Percentiles rank a stretch among this genome's conserved stretches.
Conservation (phyloP, 1,140 invertebrate species). For the Heliconius nattereri region DNA sequence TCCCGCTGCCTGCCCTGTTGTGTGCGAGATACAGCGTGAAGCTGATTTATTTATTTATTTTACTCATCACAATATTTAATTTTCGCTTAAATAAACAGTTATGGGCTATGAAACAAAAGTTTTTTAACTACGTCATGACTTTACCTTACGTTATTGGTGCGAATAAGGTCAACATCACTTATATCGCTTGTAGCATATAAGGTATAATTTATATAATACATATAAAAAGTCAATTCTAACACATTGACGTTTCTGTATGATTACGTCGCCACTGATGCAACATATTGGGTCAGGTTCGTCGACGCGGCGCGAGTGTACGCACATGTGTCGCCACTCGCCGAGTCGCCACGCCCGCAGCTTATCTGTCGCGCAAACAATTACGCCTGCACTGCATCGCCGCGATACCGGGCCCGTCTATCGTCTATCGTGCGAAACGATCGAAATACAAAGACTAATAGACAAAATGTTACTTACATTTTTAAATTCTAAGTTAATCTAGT, state of each 20-base stretch:
- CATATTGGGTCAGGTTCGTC: constrained; percentile 12
- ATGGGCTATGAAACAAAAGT: too few relatives aligned
- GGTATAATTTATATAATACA: not conserved
- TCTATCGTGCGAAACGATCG: constrained; percentile 1
- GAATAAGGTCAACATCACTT: not conserved
- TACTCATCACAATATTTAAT: too few relatives aligned
- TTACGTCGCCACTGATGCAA: not conserved
- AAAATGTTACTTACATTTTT: not conserved
- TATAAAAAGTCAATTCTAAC: not conserved
- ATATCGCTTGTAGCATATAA: not conserved
- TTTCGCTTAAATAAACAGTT: too few relatives aligned
- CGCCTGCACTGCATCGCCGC: constrained; percentile 15
- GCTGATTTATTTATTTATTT: too few relatives aligned
- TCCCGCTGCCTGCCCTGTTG: too few relatives aligned
- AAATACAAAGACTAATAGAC: too few relatives aligned
- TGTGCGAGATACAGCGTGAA: too few relatives aligned
- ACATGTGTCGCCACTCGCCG: not conserved
- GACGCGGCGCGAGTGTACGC: not conserved
- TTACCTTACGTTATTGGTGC: not conserved
- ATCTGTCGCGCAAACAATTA: constrained; percentile 36
- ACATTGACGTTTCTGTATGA: not conserved
- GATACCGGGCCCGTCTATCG: not conserved
- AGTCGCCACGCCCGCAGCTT: constrained; percentile 4
- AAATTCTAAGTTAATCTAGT: too few relatives aligned
- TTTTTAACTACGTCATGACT: too few relatives aligned